Evolutionary conservation across 1,140 invertebrate genomes (phyloP), one percentile per base, ranked within the genome.

Genomic region (Cherax destructor): DNA sequence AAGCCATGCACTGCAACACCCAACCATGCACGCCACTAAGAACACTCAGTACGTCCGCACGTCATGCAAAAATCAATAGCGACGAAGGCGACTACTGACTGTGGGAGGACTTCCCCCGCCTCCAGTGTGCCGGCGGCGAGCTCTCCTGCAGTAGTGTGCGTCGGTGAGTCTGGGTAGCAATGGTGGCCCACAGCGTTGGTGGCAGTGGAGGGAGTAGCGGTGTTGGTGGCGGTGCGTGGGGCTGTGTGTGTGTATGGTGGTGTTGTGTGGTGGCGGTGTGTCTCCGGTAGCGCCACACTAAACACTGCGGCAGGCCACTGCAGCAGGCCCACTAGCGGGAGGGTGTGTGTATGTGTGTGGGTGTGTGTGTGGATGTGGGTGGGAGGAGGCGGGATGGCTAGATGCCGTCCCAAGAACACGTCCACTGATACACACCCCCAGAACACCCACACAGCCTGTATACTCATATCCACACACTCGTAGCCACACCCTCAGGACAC

Each of bases 261-360:
- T 69, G 65, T 7, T 10, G 52, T 41, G 30, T 41, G 13, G 13
- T 69, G 65, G 65, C 3, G 65, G 69, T 74, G 69, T 21, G 69
- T 74, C 11, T n/a, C 69, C 6, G 11, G n/a, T 74, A 30, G 69
- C 69, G n/a, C 69, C 69, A 74, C 69, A 74, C n/a, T 74, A n/a
- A n/a, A 74, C 69, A 74, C 69, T 74, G 69, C 69, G 69, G 69
- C 69, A 74, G 69, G 69, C 69, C 7, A n/a, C 16, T 21, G 69
- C 69, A 30, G 69, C 69, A 30, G 69, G 69, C 24, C 6, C 24
- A 74, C 6, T n/a, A n/a, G 3, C 65, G 13, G 65, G 13, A 21
- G 18, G 21, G 52, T 56, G 52, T 56, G 52, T 56, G 52, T 56
- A 5, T 56, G 52, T 56, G 52, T 56, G 52, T 56, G 52, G 1